Conservation (phyloP, 2,888 invertebrate species). For the Epinotia ramella region DNA sequence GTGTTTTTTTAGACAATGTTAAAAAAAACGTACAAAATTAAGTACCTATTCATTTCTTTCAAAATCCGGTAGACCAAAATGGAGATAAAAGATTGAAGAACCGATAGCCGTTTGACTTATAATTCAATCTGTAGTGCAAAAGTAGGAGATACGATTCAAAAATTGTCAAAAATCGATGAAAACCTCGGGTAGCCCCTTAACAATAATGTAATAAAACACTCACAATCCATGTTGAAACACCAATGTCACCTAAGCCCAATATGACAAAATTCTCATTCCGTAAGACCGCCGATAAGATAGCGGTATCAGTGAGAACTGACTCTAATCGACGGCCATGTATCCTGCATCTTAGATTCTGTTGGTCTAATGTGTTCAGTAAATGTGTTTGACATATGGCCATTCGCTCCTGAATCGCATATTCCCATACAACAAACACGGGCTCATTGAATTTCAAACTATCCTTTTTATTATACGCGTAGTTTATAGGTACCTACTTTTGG, state of each 20-base stretch:
- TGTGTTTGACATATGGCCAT: not conserved
- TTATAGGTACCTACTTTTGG: not conserved
- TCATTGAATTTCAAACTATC: conserved; percentile 46
- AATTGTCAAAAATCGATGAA: no score
- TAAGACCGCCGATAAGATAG: conserved; percentile 68
- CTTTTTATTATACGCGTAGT: conserved; percentile 6
- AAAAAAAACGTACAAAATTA: no score
- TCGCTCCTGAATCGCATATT: not conserved
- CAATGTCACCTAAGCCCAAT: conserved; percentile 58
- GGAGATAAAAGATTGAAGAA: no score
- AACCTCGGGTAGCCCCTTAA: no score
- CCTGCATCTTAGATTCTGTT: not conserved
- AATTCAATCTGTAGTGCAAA: no score
- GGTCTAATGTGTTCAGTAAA: not conserved
- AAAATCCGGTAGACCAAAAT: no score
- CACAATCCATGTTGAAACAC: conserved; percentile 65
- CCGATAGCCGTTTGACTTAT: no score
- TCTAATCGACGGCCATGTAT: conserved; percentile 43
- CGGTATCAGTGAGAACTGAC: conserved; percentile 56
- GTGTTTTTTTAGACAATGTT: no score
- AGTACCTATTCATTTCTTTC: no score
- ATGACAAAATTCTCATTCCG: conserved; percentile 61
- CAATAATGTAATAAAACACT: conserved; percentile 54
- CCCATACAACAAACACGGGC: conserved; percentile 32
- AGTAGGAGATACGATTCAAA: no score